Evolutionary conservation across 2,888 invertebrate species (phyloP), one percentile per base, ranked within the genome.

Genomic region (Copidosoma aretas): DNA sequence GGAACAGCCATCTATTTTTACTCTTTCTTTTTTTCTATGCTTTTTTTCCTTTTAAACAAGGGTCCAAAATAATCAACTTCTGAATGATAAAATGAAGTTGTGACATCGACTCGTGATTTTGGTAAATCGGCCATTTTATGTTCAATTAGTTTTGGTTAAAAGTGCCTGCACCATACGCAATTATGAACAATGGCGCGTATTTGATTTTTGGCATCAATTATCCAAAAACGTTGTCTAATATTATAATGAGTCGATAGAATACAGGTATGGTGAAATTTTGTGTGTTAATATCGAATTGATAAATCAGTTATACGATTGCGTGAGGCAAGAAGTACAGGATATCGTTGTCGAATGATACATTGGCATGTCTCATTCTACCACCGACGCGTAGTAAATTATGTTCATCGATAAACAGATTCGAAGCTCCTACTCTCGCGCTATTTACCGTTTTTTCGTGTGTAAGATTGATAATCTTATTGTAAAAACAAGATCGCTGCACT

Each of bases 261-360:
- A 5, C 56, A 25, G 5, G 56, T 25, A 19, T 56, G 32, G 8
- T 25, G 17, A 56, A 12, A 56, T 10, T n/a, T 15, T n/a, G 2
- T n/a, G 22, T 58, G 58, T 8, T 5, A 10, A 14, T 58, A 12
- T 10, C 22, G 1, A 43, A 58, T 58, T 4, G 41, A 41, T 8
- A 58, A 10, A 22, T 58, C 58, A 15, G 58, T 41, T 15, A 58
- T n/a, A 21, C 41, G 39, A 19, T 58, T 39, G 19, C n/a, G n/a
- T 41, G 19, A 8, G 5, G 41, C 41, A 39, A 58, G 22, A 17
- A 58, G 19, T 10, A 58, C 25, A 25, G 56, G 56, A 32, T 56
- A 25, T 32, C 25, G 24, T 56, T 24, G 17, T 25, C 15, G 32
- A 25, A 56, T 56, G 25, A 1, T 19, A 56, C 2, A 25, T 24